Evolutionary conservation across 2,113 vertebrate genomes (phyloP).

Genomic region (Paraplagusia blochii): DNA sequence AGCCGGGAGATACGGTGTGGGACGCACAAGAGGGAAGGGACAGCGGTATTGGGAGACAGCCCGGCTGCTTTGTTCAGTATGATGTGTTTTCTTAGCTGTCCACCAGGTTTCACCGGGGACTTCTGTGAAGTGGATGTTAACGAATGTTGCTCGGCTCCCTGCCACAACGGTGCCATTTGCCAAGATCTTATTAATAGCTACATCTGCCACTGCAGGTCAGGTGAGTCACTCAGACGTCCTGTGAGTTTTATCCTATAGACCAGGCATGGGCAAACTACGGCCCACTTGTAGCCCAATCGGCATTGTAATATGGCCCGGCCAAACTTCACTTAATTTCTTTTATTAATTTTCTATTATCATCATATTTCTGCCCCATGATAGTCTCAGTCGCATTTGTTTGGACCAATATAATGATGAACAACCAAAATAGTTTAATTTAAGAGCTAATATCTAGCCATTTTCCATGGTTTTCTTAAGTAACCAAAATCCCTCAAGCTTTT

Average conservation of each 20-base stretch:
- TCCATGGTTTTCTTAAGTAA: too few species aligned
- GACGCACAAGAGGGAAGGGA: slow-evolving; percentile 27
- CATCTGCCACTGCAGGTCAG: slow-evolving; percentile 82
- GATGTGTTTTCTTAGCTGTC: slow-evolving; percentile 69
- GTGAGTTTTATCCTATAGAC: slow-evolving; percentile 45
- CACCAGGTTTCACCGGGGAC: slow-evolving; percentile 73
- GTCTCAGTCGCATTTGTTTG: too few species aligned
- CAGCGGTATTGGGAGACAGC: slow-evolving; percentile 28
- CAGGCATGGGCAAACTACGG: too few species aligned
- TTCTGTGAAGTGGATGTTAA: slow-evolving; percentile 82
- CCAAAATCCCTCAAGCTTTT: too few species aligned
- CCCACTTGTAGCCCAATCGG: too few species aligned
- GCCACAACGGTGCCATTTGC: slow-evolving; percentile 78
- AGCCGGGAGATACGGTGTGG: slow-evolving; percentile 18
- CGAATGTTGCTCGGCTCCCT: slow-evolving; percentile 83
- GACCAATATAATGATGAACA: too few species aligned
- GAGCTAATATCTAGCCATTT: too few species aligned
- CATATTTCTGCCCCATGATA: too few species aligned
- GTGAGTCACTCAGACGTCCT: slow-evolving; percentile 63
- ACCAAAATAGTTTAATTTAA: too few species aligned
- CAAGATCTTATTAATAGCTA: slow-evolving; percentile 82
- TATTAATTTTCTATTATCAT: too few species aligned
- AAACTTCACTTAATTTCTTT: too few species aligned
- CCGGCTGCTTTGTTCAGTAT: slow-evolving; percentile 20
- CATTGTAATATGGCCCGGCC: too few species aligned